A percentile compares a stretch with the other conserved stretches of the same genome.
These are phyloP conservation scores for Scaptodrosophila latifasciaeformis DNA, from an alignment of 2,888 invertebrate genomes.

Conservation along the genomic window DNA sequence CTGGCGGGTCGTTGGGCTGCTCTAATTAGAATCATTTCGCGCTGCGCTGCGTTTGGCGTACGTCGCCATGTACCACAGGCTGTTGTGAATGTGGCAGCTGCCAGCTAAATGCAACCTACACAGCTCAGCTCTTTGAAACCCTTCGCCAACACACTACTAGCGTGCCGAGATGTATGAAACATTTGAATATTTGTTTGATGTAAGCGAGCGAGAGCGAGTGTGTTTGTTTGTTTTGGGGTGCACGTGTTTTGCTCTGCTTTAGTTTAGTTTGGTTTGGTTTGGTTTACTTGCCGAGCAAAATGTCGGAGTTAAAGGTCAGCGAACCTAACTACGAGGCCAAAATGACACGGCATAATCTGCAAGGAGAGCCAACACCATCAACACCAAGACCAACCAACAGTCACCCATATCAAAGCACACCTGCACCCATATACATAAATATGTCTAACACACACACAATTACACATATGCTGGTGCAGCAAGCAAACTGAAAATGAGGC, in stretches of 20 bases:
- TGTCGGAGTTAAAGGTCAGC: conserved; percentile 55
- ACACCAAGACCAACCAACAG: conserved; percentile 1
- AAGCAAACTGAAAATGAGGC: background rate
- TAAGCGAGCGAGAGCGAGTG: background rate
- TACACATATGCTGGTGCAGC: conserved; percentile 6
- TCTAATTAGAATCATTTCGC: conserved; percentile 65
- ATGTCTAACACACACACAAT: conserved; percentile 2
- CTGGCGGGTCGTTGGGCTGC: background rate
- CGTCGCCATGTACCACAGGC: conserved; percentile 45
- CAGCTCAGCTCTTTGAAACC: no score
- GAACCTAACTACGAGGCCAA: conserved; percentile 33
- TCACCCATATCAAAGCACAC: conserved; percentile 24
- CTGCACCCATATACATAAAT: conserved; percentile 5
- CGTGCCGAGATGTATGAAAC: no score
- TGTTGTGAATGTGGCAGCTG: conserved; percentile 36
- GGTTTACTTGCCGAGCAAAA: conserved; percentile 42
- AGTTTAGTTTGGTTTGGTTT: conserved; percentile 28
- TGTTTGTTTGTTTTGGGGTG: background rate
- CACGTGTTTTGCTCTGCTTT: background rate
- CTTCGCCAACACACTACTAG: conserved; percentile 19
- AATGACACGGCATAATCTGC: conserved; percentile 38
- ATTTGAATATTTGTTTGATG: background rate
- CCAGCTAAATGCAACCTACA: conserved; percentile 40
- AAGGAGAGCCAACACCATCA: conserved; percentile 25
- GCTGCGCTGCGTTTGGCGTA: conserved; percentile 53